phyloP scores from a whole-genome alignment of 1,140 invertebrate species.

The Eulimnadia texana region DNA sequence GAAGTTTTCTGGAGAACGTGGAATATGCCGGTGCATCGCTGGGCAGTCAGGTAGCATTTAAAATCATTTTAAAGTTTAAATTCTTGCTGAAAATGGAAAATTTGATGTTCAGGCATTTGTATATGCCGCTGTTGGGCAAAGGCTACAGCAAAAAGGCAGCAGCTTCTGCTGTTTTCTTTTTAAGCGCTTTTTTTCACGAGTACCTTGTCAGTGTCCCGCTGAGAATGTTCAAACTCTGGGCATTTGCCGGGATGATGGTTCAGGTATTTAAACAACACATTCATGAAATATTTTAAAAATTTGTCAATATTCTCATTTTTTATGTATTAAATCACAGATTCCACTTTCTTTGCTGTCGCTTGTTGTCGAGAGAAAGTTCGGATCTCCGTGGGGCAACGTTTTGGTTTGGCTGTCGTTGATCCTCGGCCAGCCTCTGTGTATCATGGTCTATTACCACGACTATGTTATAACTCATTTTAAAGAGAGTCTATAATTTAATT shows the following conservation, averaged over 20 bases:
- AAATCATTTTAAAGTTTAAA: conserved; percentile 16
- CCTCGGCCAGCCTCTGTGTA: conserved; percentile 91
- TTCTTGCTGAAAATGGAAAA: neutral
- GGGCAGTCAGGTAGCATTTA: conserved; percentile 44
- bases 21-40: conserved; percentile 95
- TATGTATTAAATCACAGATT: no score
- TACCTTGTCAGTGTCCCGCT: conserved; percentile 91
- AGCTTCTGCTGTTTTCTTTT: conserved; percentile 74
- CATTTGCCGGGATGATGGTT: conserved; percentile 92
- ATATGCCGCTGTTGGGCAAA: conserved; percentile 74
- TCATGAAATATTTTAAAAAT: no score
- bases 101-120: conserved; percentile 55
- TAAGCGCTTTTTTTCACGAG: conserved; percentile 97
- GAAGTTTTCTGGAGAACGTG: conserved; percentile 92
- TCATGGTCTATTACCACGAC: conserved; percentile 99
- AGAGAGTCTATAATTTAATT: conserved; percentile 25
- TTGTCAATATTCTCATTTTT: no score
- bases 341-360: conserved; percentile 60
- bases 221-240: conserved; percentile 91
- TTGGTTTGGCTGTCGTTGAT: conserved; percentile 78
- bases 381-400: conserved; percentile 63
- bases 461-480: conserved; percentile 72
- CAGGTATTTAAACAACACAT: conserved; percentile 51
- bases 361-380: conserved; percentile 46
- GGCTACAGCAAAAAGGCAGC: conserved; percentile 60